phyloP scores from a whole-genome alignment of 2,888 invertebrate species.

The Dorcus hopei region DNA sequence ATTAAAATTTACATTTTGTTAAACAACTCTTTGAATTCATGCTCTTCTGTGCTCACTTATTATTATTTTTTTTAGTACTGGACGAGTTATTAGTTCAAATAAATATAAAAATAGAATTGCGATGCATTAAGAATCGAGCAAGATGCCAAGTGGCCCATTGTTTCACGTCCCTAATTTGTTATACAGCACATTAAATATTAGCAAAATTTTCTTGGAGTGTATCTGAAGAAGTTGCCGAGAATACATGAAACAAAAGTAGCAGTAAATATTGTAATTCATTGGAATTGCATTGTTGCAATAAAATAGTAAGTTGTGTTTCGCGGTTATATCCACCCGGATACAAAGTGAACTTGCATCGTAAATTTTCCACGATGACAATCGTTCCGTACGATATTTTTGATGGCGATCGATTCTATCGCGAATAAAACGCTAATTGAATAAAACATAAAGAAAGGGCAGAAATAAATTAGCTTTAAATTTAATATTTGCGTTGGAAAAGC shows the following conservation, averaged over 20 bases:
- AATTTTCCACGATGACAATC: slow-evolving; percentile 22
- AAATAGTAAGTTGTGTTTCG: slow-evolving; percentile 23
- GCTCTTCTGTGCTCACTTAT: too few species aligned
- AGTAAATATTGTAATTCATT: slow-evolving; percentile 25
- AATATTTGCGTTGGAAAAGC: neutral
- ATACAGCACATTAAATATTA: slow-evolving; percentile 1
- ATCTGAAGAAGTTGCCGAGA: slow-evolving; percentile 1
- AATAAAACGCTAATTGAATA: neutral
- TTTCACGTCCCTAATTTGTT: neutral
- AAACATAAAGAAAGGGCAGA: too few species aligned
- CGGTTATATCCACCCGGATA: slow-evolving; percentile 14
- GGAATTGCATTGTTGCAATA: slow-evolving; percentile 24
- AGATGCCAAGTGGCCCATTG: too few species aligned
- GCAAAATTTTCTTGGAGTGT: neutral
- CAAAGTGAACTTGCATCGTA: slow-evolving; percentile 18
- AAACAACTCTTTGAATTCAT: too few species aligned
- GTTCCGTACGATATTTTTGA: neutral
- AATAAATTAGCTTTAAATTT: too few species aligned
- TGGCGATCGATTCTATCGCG: neutral
- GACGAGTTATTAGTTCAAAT: too few species aligned
- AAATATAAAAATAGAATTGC: too few species aligned
- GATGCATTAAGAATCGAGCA: too few species aligned
- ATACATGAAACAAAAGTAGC: slow-evolving; percentile 20
- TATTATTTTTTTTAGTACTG: too few species aligned
- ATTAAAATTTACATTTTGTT: too few species aligned